Evolutionary conservation across 2,888 invertebrate species (phyloP), one percentile per base, ranked within the genome.

Genomic region (Apamea epomidion): DNA sequence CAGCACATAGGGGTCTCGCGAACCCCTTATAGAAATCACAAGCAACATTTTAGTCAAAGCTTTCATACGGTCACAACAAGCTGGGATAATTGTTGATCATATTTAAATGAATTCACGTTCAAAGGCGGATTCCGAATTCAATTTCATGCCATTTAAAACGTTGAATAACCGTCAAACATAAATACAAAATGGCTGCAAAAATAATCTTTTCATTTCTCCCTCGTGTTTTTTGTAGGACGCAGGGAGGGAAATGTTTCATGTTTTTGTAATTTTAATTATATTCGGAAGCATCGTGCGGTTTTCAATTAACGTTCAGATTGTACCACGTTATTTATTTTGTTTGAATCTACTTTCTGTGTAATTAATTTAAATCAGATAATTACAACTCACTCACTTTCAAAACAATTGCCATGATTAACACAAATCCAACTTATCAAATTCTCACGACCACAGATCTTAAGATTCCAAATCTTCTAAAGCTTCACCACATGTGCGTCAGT

Each of bases 201-300:
- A 77, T 74, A 69, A 87, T 71, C 32, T 80, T 87, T 84, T 74
- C 48, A 77, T 80, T 69, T 65, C 72, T 42, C 64, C 74, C 74
- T 86, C 48, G 62, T 68, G 48, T 74, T 62, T 76, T 85, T 70
- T 77, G 65, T 69, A 51, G 81, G 45, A 37, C 16, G 42, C 37
- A 64, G 25, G 32, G 32, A 42, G 70, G 21, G 48, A 80, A 84
- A 76, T 60, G 76, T 70, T 80, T 75, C 48, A 87, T 83, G 80
- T 87, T 79, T 84, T 87, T 81, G 48, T 77, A 69, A 87, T 73
- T 70, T 70, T 80, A 75, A 80, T 84, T 84, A 73, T 65, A 74
- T 51, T 73, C 29, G 45, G 54, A 54, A 72, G 32, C 74, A 74
- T 16, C 42, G 60, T 45, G 32, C 29, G 64, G 48, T 71, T 85